Percentiles rank a stretch among this genome's conserved stretches.
Evolutionary conservation across 1,140 invertebrate genomes (phyloP).

Genomic region (Leptinotarsa texana): DNA sequence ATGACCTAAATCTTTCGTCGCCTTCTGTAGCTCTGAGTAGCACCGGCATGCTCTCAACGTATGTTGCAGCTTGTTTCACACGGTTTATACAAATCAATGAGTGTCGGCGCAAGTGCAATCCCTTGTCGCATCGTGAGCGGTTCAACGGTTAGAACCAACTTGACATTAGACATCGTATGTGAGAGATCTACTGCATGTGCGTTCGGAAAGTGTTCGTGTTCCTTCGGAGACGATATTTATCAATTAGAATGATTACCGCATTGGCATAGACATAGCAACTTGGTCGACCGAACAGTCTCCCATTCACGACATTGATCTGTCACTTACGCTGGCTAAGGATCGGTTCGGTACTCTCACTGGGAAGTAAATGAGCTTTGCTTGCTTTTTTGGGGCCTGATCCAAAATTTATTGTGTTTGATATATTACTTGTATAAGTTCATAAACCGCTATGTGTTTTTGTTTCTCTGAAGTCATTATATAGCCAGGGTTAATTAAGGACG

Average conservation of each 20-base stretch:
- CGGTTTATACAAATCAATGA: conserved; percentile 22
- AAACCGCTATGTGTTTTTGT: conserved; percentile 9
- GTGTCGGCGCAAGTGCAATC: conserved; percentile 26
- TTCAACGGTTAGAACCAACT: background rate
- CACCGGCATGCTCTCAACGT: conserved; percentile 1
- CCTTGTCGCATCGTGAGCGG: conserved; percentile 23
- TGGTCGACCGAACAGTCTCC: too few species aligned
- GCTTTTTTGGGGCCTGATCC: background rate
- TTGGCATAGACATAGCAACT: too few species aligned
- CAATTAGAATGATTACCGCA: too few species aligned
- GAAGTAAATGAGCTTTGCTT: conserved; percentile 14
- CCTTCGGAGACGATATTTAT: too few species aligned
- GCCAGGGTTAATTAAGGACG: conserved; percentile 1
- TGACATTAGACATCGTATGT: background rate
- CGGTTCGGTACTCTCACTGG: background rate
- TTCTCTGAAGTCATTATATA: background rate
- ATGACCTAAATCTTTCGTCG: conserved; percentile 16
- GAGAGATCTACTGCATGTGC: background rate
- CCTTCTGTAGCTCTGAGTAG: conserved; percentile 6
- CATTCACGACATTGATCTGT: too few species aligned
- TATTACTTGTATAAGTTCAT: background rate
- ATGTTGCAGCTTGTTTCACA: conserved; percentile 20
- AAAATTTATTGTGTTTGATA: conserved; percentile 9
- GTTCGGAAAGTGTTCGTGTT: too few species aligned
- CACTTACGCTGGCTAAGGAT: too few species aligned